Base-by-base conservation (phyloP, 2,888 invertebrate species). In the Caenorhabditis doughertyi region DNA sequence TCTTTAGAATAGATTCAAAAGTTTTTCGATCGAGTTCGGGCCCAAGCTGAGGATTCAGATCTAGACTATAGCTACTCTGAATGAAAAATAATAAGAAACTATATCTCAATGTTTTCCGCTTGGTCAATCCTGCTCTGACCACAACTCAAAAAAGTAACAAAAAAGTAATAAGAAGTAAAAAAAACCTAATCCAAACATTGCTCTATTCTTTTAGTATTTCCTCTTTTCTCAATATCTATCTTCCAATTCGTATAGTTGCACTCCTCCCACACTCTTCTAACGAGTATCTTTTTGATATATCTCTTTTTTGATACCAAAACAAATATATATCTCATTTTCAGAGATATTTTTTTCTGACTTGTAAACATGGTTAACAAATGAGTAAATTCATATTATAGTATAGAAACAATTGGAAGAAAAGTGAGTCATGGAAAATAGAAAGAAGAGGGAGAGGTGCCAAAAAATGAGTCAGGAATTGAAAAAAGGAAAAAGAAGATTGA, bases 211-310 rank as follows among this genome's bases (percentile, higher is more conserved):
- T 18, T 32, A 18, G 27, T 56, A 42, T 42, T 42, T 42, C 42
- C 42, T 42, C 13, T 16, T 42, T 39, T 39, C 18, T n/a, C n/a
- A n/a, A n/a, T n/a, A n/a, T n/a, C n/a, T n/a, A n/a, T 47, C 44
- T 29, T 35, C 18, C 29, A 56, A 60, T 60, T 60, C 60, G 60
- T 60, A 60, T 60, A 60, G 60, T 60, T 60, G 60, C 42, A 39
- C 60, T 42, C 7, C 13, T 13, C 8, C 18, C 35, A 7, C 18
- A 5, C 4, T n/a, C 4, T 53, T 55, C n/a, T 27, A 25, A 27
- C 18, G 7, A 58, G 18, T 16, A 42, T 60, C 42, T 27, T 3
- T n/a, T 23, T 25, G 16, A 39, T 27, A 39, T 60, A 42, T 60
- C 23, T 39, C 39, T n/a, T 60, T 42, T n/a, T 60, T 42, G 3